Percentiles rank a stretch among this genome's conserved stretches.
phyloP scores from a whole-genome alignment of 2,797 vertebrate species.

The Propithecus perrieri region DNA sequence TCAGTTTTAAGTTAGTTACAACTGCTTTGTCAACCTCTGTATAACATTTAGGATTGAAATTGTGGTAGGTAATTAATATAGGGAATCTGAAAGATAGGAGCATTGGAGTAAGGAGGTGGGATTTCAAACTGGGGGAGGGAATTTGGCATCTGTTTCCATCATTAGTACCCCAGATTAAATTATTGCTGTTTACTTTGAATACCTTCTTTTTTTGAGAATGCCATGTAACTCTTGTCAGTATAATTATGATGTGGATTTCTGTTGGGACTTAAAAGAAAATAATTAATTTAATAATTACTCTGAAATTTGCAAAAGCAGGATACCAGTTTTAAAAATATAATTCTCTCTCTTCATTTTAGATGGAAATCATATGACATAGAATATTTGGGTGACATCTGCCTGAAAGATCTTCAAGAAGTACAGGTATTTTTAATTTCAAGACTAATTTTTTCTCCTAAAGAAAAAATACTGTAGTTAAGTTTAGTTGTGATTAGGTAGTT shows the following conservation, averaged over 20 bases:
- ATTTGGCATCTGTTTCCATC: neutral
- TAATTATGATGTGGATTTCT: slow-evolving; percentile 17
- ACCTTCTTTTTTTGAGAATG: neutral
- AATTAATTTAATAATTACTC: neutral
- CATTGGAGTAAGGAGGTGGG: neutral
- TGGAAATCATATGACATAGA: slow-evolving; percentile 71
- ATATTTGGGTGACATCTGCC: slow-evolving; percentile 40
- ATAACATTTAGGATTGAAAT: neutral
- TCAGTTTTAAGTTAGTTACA: slow-evolving; percentile 40
- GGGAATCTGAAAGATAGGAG: neutral
- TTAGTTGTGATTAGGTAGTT: slow-evolving; percentile 39
- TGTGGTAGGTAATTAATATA: neutral
- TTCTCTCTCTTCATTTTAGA: slow-evolving; percentile 65
- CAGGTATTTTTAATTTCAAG: slow-evolving; percentile 68
- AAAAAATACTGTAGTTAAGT: slow-evolving; percentile 21
- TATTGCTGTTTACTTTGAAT: slow-evolving; percentile 18
- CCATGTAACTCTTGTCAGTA: neutral
- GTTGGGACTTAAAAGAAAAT: neutral
- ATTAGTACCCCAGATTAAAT: neutral
- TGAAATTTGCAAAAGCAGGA: neutral
- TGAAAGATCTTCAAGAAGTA: slow-evolving; percentile 64
- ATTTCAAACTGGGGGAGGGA: neutral
- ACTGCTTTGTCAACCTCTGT: neutral
- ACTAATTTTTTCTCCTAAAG: slow-evolving; percentile 10
- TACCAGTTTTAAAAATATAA: slow-evolving; percentile 33